Evolutionary conservation across 1,140 invertebrate species (phyloP), one percentile per base, ranked within the genome.

Genomic region (Orussus abietinus): DNA sequence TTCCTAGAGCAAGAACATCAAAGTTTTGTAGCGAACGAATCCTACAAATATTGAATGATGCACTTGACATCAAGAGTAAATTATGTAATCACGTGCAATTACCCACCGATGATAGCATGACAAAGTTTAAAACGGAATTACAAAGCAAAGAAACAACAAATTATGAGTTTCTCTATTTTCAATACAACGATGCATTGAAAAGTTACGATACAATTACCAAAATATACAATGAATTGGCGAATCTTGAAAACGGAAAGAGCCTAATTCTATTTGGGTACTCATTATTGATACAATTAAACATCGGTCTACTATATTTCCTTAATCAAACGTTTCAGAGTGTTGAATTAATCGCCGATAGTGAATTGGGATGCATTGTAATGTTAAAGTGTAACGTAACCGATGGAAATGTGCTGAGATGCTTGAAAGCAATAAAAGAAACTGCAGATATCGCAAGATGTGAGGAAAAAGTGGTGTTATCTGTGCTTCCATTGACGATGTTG

Each of bases 281-380:
- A 32, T 57, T 76, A 12, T 30, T 76, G 5, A 67, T 59, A 11
- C 64, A 71, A 25, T 64, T 75, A 19, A 72, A 64, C 45, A 51
- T 73, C 20, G 69, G 68, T 10, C 41, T 75, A 13, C 37, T 75
- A 3, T 66, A 60, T 47, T 38, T 75, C 9, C 28, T 75, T 2
- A 45, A 53, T 13, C 57, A 55, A 36, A 42, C 51, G 4, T 75
- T 76, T 53, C 33, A 64, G 5, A 45, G 36, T n/a, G 35, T 73
- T 0, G 50, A 49, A 42, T 18, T 72, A 15, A n/a, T 35, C 6
- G 5, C 44, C 15, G 33, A 40, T 35, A 42, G 59, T 13, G 29
- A 55, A 15, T 13, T 65, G n/a, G 69, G 69, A 15, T 66, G 50
- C 30, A 32, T 56, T 15, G 57, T 74, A 12, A 59, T 32, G 40